Conservation (phyloP, 2,797 vertebrate species). For the Tenualosa ilisha region DNA sequence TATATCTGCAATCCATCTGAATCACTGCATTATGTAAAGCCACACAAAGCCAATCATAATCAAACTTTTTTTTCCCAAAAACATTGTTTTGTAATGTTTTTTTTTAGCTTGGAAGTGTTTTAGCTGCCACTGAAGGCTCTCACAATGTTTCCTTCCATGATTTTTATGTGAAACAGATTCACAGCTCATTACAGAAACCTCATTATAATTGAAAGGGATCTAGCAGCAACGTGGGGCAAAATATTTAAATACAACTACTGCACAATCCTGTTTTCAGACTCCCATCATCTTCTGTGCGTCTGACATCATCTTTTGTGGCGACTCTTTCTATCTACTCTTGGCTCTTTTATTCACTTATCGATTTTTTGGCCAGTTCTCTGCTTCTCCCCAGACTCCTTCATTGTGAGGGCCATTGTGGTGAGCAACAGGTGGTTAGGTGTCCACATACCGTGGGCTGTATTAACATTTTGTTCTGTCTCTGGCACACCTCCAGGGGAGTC, state of each 20-base stretch:
- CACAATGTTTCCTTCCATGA: not conserved
- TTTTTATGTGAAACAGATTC: not conserved
- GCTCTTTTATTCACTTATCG: not conserved
- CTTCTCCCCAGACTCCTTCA: not conserved
- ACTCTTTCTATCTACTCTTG: not conserved
- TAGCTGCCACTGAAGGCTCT: not conserved
- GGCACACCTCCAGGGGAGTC: not conserved
- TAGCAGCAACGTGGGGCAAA: not conserved
- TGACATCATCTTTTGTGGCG: not conserved
- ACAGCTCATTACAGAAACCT: not conserved
- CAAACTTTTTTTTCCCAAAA: not conserved
- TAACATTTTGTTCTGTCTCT: not conserved
- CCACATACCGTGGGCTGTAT: not conserved
- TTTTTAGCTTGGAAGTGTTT: not conserved
- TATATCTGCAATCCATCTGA: not conserved
- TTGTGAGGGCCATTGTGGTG: conserved; percentile 9
- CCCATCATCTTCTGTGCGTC: too few species aligned
- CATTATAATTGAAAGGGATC: not conserved
- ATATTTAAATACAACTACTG: not conserved
- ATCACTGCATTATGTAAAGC: not conserved
- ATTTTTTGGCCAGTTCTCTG: not conserved
- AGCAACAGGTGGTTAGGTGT: not conserved
- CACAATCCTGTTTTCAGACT: not conserved
- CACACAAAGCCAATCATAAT: not conserved
- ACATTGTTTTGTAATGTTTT: not conserved